Evolutionary conservation across 2,113 vertebrate species (phyloP).

Genomic region (Chionomys nivalis): DNA sequence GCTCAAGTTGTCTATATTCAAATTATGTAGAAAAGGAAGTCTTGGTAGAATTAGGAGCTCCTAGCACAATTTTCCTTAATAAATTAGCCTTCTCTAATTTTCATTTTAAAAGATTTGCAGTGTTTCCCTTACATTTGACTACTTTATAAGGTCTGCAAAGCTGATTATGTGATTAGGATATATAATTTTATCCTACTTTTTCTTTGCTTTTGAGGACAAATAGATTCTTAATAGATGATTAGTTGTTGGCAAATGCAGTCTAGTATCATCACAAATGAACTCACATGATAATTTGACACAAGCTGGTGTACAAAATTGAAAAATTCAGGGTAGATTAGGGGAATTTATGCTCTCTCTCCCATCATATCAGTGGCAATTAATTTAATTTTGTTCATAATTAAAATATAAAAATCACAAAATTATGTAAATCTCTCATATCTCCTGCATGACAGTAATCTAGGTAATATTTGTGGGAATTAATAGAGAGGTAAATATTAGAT

Average conservation of each 20-base stretch:
- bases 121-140: neutral
- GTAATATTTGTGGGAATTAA: neutral
- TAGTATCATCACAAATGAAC: slow-evolving; percentile 8
- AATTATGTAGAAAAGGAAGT: neutral
- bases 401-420: slow-evolving; percentile 2
- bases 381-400: slow-evolving; percentile 43
- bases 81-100: neutral
- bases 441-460: neutral
- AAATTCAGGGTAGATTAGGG: neutral
- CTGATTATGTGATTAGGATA: neutral
- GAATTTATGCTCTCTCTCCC: neutral
- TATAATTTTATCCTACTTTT: neutral
- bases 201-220: neutral
- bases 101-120: neutral
- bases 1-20: neutral
- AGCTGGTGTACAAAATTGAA: neutral
- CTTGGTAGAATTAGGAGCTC: neutral
- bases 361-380: neutral
- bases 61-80: neutral
- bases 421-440: neutral
- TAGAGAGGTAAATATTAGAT: neutral
- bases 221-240: neutral
- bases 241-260: neutral
- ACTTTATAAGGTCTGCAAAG: slow-evolving; percentile 25
- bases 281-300: neutral